Evolutionary conservation across 2,797 vertebrate genomes (phyloP).

Genomic region (Anguilla pacifica): DNA sequence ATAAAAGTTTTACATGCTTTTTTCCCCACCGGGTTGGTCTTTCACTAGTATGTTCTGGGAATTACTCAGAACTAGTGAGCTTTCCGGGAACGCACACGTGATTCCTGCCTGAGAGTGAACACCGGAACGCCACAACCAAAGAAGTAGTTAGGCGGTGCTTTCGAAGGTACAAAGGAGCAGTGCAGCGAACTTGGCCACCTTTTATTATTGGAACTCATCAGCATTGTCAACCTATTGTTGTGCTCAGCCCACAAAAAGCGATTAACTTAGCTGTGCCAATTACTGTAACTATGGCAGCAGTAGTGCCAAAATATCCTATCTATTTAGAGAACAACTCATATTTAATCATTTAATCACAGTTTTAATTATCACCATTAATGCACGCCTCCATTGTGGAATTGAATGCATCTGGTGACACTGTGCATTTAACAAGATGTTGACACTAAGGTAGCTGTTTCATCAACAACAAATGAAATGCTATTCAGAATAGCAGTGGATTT

Average conservation of each 20-base stretch:
- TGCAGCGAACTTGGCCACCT: too few species aligned
- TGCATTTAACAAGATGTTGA: background rate
- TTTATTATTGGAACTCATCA: too few species aligned
- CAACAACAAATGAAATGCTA: slow-evolving; percentile 56
- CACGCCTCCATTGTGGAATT: slow-evolving; percentile 1
- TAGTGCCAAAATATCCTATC: background rate
- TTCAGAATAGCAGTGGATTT: slow-evolving; percentile 29
- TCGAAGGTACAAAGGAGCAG: background rate
- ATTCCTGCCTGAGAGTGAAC: background rate
- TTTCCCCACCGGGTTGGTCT: too few species aligned
- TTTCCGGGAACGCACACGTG: background rate
- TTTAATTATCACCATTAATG: background rate
- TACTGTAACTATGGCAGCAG: background rate
- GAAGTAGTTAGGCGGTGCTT: too few species aligned
- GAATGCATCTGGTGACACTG: background rate
- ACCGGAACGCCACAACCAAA: too few species aligned
- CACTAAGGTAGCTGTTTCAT: slow-evolving; percentile 25
- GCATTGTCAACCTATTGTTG: background rate
- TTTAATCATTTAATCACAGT: background rate
- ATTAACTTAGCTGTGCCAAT: background rate
- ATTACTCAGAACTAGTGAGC: background rate
- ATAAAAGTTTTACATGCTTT: background rate
- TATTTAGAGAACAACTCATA: background rate
- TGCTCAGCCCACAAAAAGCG: background rate
- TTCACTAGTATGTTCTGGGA: background rate